Evolutionary conservation across 2,797 vertebrate genomes (phyloP).

Genomic region (Pangasius macronema): DNA sequence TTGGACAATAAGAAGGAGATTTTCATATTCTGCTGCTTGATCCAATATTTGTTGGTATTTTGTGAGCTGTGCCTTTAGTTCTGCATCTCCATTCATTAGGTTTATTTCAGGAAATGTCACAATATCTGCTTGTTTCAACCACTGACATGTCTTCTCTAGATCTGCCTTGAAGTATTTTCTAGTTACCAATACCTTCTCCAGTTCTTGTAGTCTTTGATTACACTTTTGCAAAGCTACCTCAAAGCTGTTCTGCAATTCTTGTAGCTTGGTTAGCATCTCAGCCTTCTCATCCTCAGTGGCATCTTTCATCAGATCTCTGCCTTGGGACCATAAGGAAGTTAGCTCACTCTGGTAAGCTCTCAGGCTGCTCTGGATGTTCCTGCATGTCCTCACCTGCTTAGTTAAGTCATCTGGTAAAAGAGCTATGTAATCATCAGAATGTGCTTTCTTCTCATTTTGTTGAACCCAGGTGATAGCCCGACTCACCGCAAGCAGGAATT

Average conservation of each 20-base stretch:
- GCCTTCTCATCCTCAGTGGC: conserved; percentile 86
- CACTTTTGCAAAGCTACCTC: conserved; percentile 85
- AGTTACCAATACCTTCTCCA: conserved; percentile 89
- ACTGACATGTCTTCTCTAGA: conserved; percentile 91
- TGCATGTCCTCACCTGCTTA: conserved; percentile 88
- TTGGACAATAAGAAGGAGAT: conserved; percentile 88
- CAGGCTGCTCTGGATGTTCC: conserved; percentile 81
- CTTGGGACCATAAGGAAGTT: conserved; percentile 89
- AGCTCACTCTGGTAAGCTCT: conserved; percentile 89
- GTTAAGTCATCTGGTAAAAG: conserved; percentile 90
- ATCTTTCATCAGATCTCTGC: conserved; percentile 89
- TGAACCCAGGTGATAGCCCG: conserved; percentile 89
- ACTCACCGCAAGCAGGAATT: conserved; percentile 88
- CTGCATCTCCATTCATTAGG: conserved; percentile 82
- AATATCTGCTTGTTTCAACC: conserved; percentile 91
- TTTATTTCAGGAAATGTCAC: conserved; percentile 93
- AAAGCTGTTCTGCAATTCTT: conserved; percentile 86
- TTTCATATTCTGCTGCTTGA: conserved; percentile 92
- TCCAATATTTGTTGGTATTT: conserved; percentile 90
- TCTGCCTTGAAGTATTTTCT: conserved; percentile 97
- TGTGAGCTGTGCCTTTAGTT: conserved; percentile 81
- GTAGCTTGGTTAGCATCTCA: conserved; percentile 85
- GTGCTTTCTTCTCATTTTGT: conserved; percentile 86
- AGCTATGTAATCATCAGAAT: conserved; percentile 83
- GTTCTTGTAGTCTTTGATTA: conserved; percentile 81